Evolutionary conservation across 2,888 invertebrate genomes (phyloP).

Genomic region (Candidula unifasciata): DNA sequence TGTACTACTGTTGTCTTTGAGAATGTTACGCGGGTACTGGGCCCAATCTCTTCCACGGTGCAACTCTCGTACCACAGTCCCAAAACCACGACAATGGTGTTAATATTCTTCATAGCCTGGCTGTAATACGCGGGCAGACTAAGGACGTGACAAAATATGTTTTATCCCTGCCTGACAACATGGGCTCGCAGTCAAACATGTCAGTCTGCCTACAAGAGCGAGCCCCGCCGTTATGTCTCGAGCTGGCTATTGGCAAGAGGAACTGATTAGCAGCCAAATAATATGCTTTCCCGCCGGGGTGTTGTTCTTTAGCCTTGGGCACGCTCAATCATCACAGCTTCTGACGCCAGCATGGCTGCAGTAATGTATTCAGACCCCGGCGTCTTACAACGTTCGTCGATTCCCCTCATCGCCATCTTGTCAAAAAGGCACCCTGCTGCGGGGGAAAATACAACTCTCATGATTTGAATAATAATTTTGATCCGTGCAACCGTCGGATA

Average conservation of each 20-base stretch:
- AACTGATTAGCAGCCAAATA: conserved; percentile 53
- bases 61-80: too few species aligned
- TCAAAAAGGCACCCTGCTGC: conserved; percentile 30
- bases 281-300: conserved; percentile 54
- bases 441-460: neutral
- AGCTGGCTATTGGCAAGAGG: conserved; percentile 39
- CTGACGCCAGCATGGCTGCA: conserved; percentile 41
- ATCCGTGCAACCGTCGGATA: neutral
- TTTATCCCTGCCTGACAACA: neutral
- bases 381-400: conserved; percentile 23
- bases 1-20: too few species aligned
- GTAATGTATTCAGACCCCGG: neutral
- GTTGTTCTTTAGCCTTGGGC: conserved; percentile 53
- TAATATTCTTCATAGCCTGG: too few species aligned
- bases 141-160: conserved; percentile 7
- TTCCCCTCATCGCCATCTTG: conserved; percentile 33
- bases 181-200: conserved; percentile 37
- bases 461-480: conserved; percentile 43
- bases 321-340: conserved; percentile 5
- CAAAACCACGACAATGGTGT: too few species aligned
- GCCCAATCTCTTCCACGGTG: too few species aligned
- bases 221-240: conserved; percentile 55
- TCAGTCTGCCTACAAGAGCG: conserved; percentile 49
- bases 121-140: too few species aligned
- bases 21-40: too few species aligned